These are phyloP conservation scores for Thunnus albacares DNA, from an alignment of 2,797 vertebrate species.

Conservation along the genomic window DNA sequence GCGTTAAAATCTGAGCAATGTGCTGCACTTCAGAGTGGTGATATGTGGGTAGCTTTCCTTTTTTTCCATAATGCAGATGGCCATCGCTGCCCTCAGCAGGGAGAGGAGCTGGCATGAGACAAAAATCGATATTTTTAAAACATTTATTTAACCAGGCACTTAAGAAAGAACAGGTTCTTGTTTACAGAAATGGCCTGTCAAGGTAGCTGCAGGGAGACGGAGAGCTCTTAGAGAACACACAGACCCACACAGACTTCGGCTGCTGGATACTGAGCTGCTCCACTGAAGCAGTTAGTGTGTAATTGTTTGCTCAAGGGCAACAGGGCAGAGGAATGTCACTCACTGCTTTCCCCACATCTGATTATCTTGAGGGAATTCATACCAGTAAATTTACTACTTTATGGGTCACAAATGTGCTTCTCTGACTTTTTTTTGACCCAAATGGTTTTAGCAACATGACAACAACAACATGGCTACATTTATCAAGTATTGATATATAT, in stretches of 20 bases:
- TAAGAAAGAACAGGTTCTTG: constrained; percentile 30
- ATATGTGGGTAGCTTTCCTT: constrained; percentile 1
- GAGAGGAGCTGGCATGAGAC: constrained; percentile 7
- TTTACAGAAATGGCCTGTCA: constrained; percentile 38
- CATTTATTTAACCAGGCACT: constrained; percentile 21
- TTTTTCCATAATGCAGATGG: constrained; percentile 15
- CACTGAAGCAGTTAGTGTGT: constrained; percentile 32
- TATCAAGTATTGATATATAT: too few relatives aligned
- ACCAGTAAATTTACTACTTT: background rate
- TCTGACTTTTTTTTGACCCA: background rate
- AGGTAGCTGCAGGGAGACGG: constrained; percentile 24
- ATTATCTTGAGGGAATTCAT: background rate
- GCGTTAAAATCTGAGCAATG: constrained; percentile 5
- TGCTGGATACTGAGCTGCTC: constrained; percentile 31
- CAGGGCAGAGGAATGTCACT: constrained; percentile 9
- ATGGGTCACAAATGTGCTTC: background rate
- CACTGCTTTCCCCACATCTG: background rate
- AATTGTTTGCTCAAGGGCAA: constrained; percentile 60
- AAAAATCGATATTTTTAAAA: constrained; percentile 10
- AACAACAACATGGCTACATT: background rate
- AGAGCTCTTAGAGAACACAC: constrained; percentile 36
- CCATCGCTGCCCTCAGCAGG: background rate
- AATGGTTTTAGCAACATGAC: background rate
- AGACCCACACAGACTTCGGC: constrained; percentile 16
- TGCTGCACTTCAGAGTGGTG: constrained; percentile 12